Base-by-base conservation (phyloP, 2,797 vertebrate species). In the Lates japonicus region DNA sequence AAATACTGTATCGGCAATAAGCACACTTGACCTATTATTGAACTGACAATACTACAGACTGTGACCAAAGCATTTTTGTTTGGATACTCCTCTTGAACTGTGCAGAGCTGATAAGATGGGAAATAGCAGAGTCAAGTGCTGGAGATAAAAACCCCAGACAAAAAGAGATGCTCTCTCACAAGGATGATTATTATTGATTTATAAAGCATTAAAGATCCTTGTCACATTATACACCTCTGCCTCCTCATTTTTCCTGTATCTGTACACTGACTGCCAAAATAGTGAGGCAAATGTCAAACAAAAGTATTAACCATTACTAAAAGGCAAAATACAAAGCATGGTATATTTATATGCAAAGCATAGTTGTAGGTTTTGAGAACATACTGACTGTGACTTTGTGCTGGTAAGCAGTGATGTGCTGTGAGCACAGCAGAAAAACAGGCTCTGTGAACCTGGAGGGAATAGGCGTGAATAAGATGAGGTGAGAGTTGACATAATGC, bases 381-480 rank as follows among this genome's bases (percentile, higher is more conserved):
- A 44, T 29, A 25, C 5, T 48, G 10, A 44, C 1, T 52, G 2
- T 33, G 5, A 48, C 11, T 63, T 61, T 66, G 20, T 51, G 48
- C 33, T 52, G 22, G 16, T 72, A 71, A 29, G 79, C 75, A 17
- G 11, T 44, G 22, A 65, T 14, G 0, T 49, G 41, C 48, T 25
- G 1, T 39, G 22, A 22, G 76, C 55, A 13, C 70, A 75, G 35
- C 69, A 83, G 31, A 57, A n/a, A n/a, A 33, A 57, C 1, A 20
- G 20, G 0, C 11, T 72, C 51, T 19, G 44, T 60, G 66, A 52
- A 80, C 48, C 29, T 48, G n/a, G 63, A 54, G 51, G 11, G 11
- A 37, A 64, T 57, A 64, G 4, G 33, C 46, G 44, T 41, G 7
- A 2, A 22, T 14, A 33, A 33, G 44, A 42, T 29, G 44, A 78